These are phyloP conservation scores for Tenualosa ilisha DNA, from an alignment of 2,797 vertebrate species.

Conservation along the genomic window DNA sequence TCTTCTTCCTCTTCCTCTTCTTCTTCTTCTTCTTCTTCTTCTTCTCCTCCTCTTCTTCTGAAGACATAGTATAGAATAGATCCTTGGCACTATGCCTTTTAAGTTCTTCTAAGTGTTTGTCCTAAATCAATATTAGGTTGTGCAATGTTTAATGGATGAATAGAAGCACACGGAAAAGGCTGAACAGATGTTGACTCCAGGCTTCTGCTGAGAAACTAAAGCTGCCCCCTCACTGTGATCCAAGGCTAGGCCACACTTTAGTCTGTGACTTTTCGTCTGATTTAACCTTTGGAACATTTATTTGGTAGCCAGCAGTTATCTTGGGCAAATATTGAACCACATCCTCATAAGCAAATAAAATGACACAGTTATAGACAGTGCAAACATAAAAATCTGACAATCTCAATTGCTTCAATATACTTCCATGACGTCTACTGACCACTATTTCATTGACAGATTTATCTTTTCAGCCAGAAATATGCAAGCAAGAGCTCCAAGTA, in stretches of 20 bases:
- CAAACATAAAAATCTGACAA: not conserved
- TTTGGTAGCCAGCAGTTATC: not conserved
- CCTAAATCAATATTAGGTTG: not conserved
- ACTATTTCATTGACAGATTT: not conserved
- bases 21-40: not conserved
- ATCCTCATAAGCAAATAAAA: not conserved
- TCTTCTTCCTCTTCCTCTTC: not conserved
- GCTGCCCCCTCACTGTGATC: slow-evolving; percentile 72
- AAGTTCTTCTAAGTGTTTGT: not conserved
- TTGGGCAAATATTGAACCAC: not conserved
- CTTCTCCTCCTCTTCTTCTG: not conserved
- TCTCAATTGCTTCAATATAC: slow-evolving; percentile 17
- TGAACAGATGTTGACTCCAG: slow-evolving; percentile 39
- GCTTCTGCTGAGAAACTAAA: slow-evolving; percentile 64
- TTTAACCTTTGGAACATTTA: not conserved
- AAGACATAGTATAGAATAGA: not conserved
- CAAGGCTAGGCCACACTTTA: slow-evolving; percentile 74
- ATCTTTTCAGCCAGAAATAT: not conserved
- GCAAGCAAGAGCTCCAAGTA: not conserved
- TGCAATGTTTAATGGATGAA: slow-evolving; percentile 14
- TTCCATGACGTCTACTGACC: not conserved
- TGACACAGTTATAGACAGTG: not conserved
- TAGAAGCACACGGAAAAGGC: not conserved
- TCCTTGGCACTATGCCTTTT: not conserved
- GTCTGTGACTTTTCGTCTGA: slow-evolving; percentile 57